Evolutionary conservation across 2,888 invertebrate species (phyloP).

Genomic region (Alviniconcha strummeri): DNA sequence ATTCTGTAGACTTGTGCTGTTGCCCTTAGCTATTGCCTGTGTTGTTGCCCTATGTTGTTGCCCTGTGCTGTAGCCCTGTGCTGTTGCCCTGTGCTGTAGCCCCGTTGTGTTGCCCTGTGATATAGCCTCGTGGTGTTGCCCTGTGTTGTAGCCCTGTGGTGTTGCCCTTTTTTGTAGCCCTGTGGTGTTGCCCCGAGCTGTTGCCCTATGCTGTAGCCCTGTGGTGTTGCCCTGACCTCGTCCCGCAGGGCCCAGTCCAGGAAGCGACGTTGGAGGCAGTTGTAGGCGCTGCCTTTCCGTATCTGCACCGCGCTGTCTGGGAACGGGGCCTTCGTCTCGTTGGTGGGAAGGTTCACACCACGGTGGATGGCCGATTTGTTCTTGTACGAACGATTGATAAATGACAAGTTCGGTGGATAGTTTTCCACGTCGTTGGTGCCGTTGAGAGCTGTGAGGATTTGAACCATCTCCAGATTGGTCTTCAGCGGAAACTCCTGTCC

Average conservation of each 20-base stretch:
- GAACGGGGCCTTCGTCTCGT: not conserved
- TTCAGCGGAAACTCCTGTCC: constrained; percentile 68
- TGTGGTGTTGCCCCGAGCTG: no score
- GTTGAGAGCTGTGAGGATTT: constrained; percentile 64
- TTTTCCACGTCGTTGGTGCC: constrained; percentile 69
- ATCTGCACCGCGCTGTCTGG: constrained; percentile 39
- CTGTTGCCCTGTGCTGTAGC: no score
- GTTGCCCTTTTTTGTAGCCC: no score
- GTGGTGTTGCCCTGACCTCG: not conserved
- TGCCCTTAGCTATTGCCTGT: no score
- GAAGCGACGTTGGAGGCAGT: constrained; percentile 61
- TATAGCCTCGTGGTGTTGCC: no score
- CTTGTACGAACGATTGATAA: not conserved
- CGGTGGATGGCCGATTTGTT: not conserved
- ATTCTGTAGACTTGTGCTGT: no score
- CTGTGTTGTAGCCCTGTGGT: no score
- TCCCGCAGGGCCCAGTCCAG: constrained; percentile 59
- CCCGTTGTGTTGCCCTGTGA: no score
- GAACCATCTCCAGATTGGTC: constrained; percentile 69
- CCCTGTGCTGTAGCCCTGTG: no score
- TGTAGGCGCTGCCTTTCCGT: constrained; percentile 66
- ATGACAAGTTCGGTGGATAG: constrained; percentile 34
- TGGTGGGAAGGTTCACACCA: not conserved
- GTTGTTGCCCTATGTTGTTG: no score
- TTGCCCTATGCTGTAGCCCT: no score